These are phyloP conservation scores for Pseudachorutes palmiensis DNA, from an alignment of 1,140 invertebrate genomes.

Conservation along the genomic window DNA sequence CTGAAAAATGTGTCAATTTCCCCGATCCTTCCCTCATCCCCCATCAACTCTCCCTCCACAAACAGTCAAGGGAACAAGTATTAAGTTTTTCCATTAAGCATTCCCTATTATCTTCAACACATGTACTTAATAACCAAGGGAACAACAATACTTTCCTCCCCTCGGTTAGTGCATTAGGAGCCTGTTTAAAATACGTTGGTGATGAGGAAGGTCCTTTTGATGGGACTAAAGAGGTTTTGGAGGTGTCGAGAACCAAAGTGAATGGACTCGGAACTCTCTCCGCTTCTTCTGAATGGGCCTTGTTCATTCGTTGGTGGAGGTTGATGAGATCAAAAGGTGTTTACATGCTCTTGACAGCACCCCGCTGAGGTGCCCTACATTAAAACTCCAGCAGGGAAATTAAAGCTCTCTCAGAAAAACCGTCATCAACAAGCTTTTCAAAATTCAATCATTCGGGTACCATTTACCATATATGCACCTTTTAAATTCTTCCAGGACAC, in stretches of 20 bases:
- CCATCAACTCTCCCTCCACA: background rate
- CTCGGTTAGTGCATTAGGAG: background rate
- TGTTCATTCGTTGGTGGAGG: background rate
- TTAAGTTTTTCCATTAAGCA: no score
- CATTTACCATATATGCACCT: background rate
- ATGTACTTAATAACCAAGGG: conserved; percentile 2
- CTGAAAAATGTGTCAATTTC: conserved; percentile 19
- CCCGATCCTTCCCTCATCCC: background rate
- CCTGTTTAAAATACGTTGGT: background rate
- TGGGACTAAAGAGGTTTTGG: background rate
- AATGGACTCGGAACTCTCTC: background rate
- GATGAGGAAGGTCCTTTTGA: background rate
- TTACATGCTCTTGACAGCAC: conserved; percentile 16
- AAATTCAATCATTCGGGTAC: background rate
- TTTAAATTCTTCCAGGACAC: background rate
- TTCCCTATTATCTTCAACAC: background rate
- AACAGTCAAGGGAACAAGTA: background rate
- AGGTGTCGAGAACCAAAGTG: background rate
- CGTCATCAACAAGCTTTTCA: background rate
- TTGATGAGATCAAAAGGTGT: conserved; percentile 13
- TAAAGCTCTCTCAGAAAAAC: background rate
- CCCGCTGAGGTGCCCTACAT: conserved; percentile 6
- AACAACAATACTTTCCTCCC: background rate
- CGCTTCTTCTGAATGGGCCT: background rate
- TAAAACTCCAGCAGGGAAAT: background rate